A percentile compares a stretch with the other conserved stretches of the same genome.
Conservation (phyloP, 2,888 invertebrate genomes). For the Cecidostiba fungosa region DNA sequence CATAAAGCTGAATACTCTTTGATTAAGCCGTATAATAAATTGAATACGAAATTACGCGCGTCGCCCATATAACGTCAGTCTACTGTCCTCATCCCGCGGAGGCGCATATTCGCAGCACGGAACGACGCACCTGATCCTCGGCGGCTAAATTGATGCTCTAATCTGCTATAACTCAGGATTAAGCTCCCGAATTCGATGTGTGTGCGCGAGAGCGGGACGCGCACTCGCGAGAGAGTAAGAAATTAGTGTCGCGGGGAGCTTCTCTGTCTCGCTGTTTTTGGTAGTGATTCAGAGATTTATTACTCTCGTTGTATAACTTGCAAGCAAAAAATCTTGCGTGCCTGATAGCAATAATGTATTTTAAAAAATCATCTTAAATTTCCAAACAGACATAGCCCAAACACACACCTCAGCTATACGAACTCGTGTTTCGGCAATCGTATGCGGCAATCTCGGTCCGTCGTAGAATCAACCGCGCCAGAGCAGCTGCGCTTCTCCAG, state of each 20-base stretch:
- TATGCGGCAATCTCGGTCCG: conserved; percentile 66
- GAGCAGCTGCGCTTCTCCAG: conserved; percentile 41
- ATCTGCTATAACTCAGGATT: conserved; percentile 80
- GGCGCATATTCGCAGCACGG: conserved; percentile 39
- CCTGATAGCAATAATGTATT: no score
- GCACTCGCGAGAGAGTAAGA: conserved; percentile 59
- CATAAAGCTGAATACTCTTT: conserved; percentile 39
- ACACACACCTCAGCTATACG: neutral
- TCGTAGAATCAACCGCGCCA: conserved; percentile 24
- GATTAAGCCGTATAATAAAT: conserved; percentile 39
- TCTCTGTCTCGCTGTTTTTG: no score
- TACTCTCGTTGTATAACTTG: no score
- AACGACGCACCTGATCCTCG: conserved; percentile 77
- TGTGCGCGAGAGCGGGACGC: conserved; percentile 55
- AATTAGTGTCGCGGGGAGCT: conserved; percentile 57
- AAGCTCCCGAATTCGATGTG: conserved; percentile 66
- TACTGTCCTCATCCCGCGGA: neutral
- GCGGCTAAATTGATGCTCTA: conserved; percentile 78
- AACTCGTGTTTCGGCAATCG: conserved; percentile 73
- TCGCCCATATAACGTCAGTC: neutral
- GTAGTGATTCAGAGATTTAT: no score
- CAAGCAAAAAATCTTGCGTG: no score
- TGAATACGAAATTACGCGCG: conserved; percentile 49
- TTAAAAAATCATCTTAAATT: neutral
- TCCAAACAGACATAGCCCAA: neutral